phyloP scores from a whole-genome alignment of 1,140 invertebrate species.

The Drosophila nikananu region DNA sequence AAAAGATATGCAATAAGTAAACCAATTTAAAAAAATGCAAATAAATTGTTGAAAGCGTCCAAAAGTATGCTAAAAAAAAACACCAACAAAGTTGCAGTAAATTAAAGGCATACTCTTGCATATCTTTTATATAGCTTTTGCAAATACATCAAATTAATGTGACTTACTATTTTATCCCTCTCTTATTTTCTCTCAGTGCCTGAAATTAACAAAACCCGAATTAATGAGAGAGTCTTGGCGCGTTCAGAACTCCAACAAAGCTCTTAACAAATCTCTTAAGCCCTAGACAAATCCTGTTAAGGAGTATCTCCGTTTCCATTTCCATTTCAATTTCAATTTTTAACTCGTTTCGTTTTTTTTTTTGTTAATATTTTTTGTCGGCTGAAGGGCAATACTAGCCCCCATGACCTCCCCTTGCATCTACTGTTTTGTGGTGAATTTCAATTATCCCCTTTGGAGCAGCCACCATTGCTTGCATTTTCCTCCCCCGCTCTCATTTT shows the following conservation, averaged over 20 bases:
- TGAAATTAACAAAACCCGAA: slow-evolving; percentile 42
- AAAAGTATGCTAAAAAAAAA: slow-evolving; percentile 2
- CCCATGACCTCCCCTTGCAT: background rate
- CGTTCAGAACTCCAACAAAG: background rate
- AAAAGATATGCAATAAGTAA: background rate
- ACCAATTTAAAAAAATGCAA: background rate
- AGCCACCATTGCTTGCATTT: slow-evolving; percentile 35
- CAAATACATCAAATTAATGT: too few species aligned
- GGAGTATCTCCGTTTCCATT: slow-evolving; percentile 15
- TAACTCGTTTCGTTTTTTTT: slow-evolving; percentile 4
- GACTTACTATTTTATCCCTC: background rate
- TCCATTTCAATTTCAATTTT: slow-evolving; percentile 39
- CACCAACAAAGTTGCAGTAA: background rate
- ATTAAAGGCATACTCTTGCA: background rate
- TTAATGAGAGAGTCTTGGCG: slow-evolving; percentile 29
- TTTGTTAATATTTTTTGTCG: background rate
- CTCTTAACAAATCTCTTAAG: slow-evolving; percentile 52
- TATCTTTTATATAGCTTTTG: background rate
- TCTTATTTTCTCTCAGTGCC: background rate
- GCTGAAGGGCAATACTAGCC: slow-evolving; percentile 12
- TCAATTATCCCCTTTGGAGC: slow-evolving; percentile 69
- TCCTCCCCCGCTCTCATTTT: slow-evolving; percentile 28
- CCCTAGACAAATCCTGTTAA: slow-evolving; percentile 6
- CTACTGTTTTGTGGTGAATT: slow-evolving; percentile 60
- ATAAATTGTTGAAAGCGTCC: background rate